phyloP scores from a whole-genome alignment of 2,797 vertebrate species.

The Chrysocyon brachyurus region DNA sequence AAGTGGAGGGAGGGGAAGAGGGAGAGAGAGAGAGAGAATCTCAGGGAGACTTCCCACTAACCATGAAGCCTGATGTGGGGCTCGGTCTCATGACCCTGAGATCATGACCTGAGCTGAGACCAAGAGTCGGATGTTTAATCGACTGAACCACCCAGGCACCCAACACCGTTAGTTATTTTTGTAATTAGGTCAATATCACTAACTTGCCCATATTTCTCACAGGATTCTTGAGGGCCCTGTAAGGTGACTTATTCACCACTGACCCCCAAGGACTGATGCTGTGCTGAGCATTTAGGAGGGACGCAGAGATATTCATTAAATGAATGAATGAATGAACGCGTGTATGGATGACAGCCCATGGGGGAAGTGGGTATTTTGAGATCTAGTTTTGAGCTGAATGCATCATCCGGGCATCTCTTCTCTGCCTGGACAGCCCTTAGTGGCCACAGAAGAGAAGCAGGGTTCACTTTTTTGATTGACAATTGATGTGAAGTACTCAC shows the following conservation, averaged over 20 bases:
- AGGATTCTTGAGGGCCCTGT: not conserved
- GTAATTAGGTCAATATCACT: not conserved
- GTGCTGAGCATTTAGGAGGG: not conserved
- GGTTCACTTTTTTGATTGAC: slow-evolving; percentile 1
- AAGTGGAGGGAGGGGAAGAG: not conserved
- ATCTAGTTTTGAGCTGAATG: not conserved
- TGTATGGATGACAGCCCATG: not conserved
- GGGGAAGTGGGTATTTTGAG: not conserved
- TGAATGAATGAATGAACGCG: accelerated
- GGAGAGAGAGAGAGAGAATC: not conserved
- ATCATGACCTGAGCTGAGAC: not conserved
- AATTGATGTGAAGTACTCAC: not conserved
- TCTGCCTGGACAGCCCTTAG: not conserved
- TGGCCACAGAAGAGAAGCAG: not conserved
- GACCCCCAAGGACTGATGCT: not conserved
- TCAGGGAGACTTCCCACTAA: not conserved
- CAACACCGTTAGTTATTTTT: not conserved
- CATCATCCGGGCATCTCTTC: not conserved
- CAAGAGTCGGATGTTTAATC: not conserved
- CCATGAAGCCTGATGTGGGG: accelerated
- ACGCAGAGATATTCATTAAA: not conserved
- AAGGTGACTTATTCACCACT: not conserved
- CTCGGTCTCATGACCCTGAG: not conserved
- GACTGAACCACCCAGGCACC: not conserved
- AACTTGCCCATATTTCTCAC: not conserved